phyloP scores from a whole-genome alignment of 2,797 vertebrate species.

The Syngnathus rostellatus region DNA sequence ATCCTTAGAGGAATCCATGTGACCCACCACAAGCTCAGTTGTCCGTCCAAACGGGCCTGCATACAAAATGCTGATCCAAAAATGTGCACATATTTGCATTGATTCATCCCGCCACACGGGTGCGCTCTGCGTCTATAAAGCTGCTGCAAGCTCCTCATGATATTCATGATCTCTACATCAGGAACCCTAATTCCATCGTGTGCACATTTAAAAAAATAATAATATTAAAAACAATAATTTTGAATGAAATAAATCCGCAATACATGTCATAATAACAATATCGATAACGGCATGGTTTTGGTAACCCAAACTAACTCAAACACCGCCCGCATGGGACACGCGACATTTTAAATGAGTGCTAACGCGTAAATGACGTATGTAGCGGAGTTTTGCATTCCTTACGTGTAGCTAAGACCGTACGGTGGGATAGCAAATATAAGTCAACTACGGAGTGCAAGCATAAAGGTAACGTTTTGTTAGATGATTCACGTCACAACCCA shows the following conservation, averaged over 20 bases:
- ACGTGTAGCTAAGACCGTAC: background rate
- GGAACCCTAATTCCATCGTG: background rate
- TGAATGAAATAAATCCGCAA: background rate
- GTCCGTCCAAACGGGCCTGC: background rate
- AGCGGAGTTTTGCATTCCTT: background rate
- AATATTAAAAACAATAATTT: background rate
- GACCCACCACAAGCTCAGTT: too few relatives aligned
- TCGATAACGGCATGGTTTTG: constrained; percentile 5
- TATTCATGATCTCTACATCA: background rate
- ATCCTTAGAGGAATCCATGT: background rate
- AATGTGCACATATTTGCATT: background rate
- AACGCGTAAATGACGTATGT: constrained; percentile 19
- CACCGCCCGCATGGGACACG: constrained; percentile 26
- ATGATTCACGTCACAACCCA: background rate
- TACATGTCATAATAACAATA: background rate
- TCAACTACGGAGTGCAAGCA: background rate
- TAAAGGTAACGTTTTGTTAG: background rate
- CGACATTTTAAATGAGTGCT: constrained; percentile 9
- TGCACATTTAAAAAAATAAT: background rate
- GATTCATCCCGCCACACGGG: background rate
- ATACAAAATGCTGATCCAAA: background rate
- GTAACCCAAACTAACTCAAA: background rate
- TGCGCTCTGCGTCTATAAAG: background rate
- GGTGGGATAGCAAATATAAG: background rate
- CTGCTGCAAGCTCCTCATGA: background rate